phyloP scores from a whole-genome alignment of 1,140 invertebrate genomes.

The Pissodes strobi region DNA sequence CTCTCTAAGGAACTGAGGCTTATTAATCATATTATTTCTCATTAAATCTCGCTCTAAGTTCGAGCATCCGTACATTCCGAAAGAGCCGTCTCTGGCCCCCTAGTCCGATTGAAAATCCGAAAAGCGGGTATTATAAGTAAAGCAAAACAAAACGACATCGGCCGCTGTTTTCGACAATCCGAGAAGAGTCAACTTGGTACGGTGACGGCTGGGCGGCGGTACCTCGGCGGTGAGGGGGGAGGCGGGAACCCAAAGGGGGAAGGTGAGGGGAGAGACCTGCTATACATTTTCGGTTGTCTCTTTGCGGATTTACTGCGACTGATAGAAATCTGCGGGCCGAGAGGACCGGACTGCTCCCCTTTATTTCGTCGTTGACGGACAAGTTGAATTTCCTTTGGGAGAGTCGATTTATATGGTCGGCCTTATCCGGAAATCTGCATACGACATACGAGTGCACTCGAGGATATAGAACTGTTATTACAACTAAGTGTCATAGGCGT shows the following conservation, averaged over 20 bases:
- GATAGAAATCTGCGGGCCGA: constrained; percentile 29
- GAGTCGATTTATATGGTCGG: background rate
- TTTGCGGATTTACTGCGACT: constrained; percentile 32
- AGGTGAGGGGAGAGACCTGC: constrained; percentile 14
- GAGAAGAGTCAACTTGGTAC: constrained; percentile 10
- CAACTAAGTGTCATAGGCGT: too few relatives aligned
- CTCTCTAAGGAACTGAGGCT: too few relatives aligned
- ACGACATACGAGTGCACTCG: too few relatives aligned
- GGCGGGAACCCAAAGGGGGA: too few relatives aligned
- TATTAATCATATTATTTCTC: too few relatives aligned
- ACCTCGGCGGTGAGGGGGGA: background rate
- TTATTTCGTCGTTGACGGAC: constrained; percentile 18
- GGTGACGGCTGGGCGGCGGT: constrained; percentile 18
- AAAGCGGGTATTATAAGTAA: constrained; percentile 35
- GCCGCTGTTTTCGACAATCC: constrained; percentile 31
- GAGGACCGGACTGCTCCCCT: constrained; percentile 18
- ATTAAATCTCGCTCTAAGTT: too few relatives aligned
- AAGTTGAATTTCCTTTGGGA: constrained; percentile 4
- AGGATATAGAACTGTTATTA: too few relatives aligned
- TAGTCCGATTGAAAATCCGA: constrained; percentile 25
- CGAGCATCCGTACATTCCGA: too few relatives aligned
- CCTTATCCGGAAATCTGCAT: too few relatives aligned
- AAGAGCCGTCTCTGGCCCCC: constrained; percentile 15
- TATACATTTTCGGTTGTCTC: constrained; percentile 31
- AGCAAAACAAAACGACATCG: constrained; percentile 30